Percentiles rank a stretch among this genome's conserved stretches.
phyloP scores from a whole-genome alignment of 1,140 invertebrate genomes.

The Calephelis virginiensis region DNA sequence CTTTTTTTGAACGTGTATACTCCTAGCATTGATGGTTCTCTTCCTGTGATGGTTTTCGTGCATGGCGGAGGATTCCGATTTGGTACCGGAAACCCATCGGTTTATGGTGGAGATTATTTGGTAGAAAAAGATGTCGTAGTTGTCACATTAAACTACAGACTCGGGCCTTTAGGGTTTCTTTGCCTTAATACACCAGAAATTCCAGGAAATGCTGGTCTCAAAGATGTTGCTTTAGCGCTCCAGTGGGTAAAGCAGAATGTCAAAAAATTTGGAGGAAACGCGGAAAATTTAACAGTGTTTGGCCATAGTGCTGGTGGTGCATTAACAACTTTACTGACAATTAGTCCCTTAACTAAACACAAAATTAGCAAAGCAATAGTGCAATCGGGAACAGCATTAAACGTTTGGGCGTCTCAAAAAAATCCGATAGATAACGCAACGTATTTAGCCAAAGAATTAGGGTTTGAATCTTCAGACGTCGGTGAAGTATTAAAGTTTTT shows the following conservation, averaged over 20 bases:
- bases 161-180: conserved; percentile 82
- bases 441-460: conserved; percentile 48
- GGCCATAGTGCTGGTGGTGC: conserved; percentile 79
- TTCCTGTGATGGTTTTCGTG: conserved; percentile 85
- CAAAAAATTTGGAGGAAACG: conserved; percentile 79
- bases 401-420: conserved; percentile 77
- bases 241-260: conserved; percentile 82
- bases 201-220: conserved; percentile 82
- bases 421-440: conserved; percentile 61
- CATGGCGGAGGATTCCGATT: conserved; percentile 84
- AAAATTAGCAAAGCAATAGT: conserved; percentile 82
- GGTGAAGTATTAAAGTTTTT: conserved; percentile 61
- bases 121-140: conserved; percentile 82
- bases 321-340: conserved; percentile 72
- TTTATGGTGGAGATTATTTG: conserved; percentile 80
- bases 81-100: conserved; percentile 75
- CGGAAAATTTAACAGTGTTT: conserved; percentile 77
- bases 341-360: conserved; percentile 72
- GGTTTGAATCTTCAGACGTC: conserved; percentile 51
- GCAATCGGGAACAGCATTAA: conserved; percentile 83
- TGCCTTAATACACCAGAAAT: conserved; percentile 74
- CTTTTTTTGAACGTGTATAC: conserved; percentile 86
- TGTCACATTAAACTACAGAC: conserved; percentile 85
- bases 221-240: conserved; percentile 81
- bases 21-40: conserved; percentile 65